Base-by-base conservation (phyloP, 1,140 invertebrate genomes). In the Sinonovacula constricta region DNA sequence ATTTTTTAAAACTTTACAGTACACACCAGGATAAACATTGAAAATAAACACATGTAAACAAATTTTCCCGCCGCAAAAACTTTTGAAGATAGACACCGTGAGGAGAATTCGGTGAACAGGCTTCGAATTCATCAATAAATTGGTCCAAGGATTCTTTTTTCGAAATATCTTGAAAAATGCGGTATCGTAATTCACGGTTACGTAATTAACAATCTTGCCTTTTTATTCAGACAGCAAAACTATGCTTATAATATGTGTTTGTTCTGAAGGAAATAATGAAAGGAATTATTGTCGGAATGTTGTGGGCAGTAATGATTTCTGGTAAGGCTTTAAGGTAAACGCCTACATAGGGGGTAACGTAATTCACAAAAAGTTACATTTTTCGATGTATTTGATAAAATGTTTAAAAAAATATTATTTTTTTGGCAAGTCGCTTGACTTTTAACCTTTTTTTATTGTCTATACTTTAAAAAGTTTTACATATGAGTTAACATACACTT, bases 131-230 rank as follows among this genome's bases (percentile, higher is more conserved):
- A 7, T 15, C 26, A 3, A 15, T 14, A 7, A 18, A 36, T 65
- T 65, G n/a, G n/a, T n/a, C n/a, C 62, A 12, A 62, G 59, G 62
- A 36, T 14, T 60, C 18, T 12, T n/a, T 26, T 5, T 26, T 15
- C 5, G n/a, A n/a, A 30, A 30, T 26, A 60, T 30, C 26, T 7
- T 60, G 57, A 5, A 12, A 60, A 60, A 4, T 33, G 24, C 18
- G 2, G n/a, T 60, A 60, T 36, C 62, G 62, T 65, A 65, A 36
- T 65, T 65, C 62, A 65, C 62, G 14, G 62, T 65, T 36, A 65
- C 36, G 62, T 65, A 65, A 36, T 39, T 65, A 14, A 65, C 12
- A 30, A 62, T 30, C 33, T 24, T 10, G 18, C 4, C 18, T 7
- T 31, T 62, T 62, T 22, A 31, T 5, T 30, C 24, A 15, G 10